These are phyloP conservation scores for Coptodon bakossiorum DNA, from an alignment of 2,113 vertebrate species.

Conservation along the genomic window DNA sequence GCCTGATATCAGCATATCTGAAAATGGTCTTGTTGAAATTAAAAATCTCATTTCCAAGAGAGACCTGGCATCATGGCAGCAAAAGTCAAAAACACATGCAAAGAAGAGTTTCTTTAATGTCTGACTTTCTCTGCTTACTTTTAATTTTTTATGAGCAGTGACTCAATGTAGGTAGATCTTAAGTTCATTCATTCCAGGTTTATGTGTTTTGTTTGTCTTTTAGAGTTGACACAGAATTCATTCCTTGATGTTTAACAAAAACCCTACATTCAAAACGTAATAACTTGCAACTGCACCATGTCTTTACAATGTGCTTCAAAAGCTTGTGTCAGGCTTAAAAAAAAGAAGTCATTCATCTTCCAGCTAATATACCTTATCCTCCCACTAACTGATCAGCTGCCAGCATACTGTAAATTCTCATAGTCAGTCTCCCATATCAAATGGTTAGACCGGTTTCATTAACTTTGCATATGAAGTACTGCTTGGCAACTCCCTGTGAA, in stretches of 20 bases:
- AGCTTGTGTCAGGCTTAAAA: not conserved
- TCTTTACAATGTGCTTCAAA: not conserved
- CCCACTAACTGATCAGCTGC: not conserved
- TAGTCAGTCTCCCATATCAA: constrained; percentile 26
- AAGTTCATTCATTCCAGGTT: not conserved
- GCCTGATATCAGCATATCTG: not conserved
- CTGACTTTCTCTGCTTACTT: not conserved
- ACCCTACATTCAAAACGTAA: not conserved
- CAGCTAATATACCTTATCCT: not conserved
- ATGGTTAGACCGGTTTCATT: not conserved
- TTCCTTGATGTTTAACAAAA: not conserved
- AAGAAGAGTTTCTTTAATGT: not conserved
- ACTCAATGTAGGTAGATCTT: not conserved
- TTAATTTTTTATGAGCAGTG: not conserved
- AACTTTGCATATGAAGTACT: not conserved
- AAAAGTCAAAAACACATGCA: not conserved
- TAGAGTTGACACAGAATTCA: not conserved
- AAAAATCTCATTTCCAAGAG: not conserved
- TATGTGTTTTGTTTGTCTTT: not conserved
- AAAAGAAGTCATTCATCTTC: not conserved
- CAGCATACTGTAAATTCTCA: constrained; percentile 5
- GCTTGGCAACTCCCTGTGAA: not conserved
- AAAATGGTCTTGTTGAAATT: not conserved
- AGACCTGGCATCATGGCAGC: not conserved
- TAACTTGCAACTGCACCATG: not conserved